Evolutionary conservation across 2,113 vertebrate genomes (phyloP).

Genomic region (Eclectus roratus): DNA sequence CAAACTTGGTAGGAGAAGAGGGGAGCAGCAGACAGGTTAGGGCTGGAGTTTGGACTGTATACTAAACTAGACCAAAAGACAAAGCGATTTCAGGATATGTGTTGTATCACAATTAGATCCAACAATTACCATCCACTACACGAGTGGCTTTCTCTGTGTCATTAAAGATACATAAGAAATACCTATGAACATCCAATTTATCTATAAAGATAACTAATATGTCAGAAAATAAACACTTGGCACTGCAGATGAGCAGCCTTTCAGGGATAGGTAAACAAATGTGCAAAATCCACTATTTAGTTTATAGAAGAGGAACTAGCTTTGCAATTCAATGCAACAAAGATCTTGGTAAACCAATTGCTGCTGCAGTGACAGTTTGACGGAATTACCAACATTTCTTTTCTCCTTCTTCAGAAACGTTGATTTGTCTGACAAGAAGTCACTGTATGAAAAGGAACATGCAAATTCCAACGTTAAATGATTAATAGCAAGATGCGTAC

Average conservation of each 20-base stretch:
- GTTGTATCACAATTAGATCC: neutral
- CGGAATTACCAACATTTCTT: neutral
- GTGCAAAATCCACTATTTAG: neutral
- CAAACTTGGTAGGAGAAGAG: neutral
- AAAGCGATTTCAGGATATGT: neutral
- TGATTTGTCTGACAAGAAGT: neutral
- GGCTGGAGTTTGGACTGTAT: neutral
- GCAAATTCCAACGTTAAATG: neutral
- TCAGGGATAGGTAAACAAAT: neutral
- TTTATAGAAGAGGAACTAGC: neutral
- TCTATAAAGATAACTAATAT: neutral
- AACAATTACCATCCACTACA: neutral
- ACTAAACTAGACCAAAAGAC: neutral
- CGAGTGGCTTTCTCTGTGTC: neutral
- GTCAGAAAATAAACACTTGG: neutral
- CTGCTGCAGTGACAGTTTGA: neutral
- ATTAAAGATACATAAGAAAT: neutral
- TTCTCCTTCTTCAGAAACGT: neutral
- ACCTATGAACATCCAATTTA: neutral
- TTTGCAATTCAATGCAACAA: neutral
- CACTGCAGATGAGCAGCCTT: neutral
- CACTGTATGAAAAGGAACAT: neutral
- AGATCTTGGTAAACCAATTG: neutral
- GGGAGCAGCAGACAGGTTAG: neutral
- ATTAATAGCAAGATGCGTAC: neutral